These are phyloP conservation scores for Trichacis sp. DNA, from an alignment of 2,888 invertebrate genomes.

Conservation along the genomic window DNA sequence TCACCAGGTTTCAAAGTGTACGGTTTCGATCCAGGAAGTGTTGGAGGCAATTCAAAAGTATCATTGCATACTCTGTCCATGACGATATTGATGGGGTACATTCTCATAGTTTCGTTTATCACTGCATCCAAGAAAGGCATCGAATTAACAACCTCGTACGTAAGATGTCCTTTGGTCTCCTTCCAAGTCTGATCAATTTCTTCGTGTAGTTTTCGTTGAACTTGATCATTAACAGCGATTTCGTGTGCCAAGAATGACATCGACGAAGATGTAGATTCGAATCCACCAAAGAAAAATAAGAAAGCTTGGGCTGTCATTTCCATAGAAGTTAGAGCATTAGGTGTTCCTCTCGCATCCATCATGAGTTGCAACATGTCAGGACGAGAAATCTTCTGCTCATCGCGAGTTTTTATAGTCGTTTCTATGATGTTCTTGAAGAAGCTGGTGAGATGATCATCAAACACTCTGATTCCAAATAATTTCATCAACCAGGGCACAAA, in stretches of 20 bases:
- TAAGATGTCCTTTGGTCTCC: constrained; percentile 34
- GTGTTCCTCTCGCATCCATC: constrained; percentile 52
- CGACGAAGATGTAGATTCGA: constrained; percentile 53
- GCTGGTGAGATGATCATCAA: constrained; percentile 13
- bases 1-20: constrained; percentile 48
- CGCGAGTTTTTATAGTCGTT: constrained; percentile 35
- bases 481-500: constrained; percentile 32
- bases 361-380: constrained; percentile 59
- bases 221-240: constrained; percentile 48
- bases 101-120: constrained; percentile 51
- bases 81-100: constrained; percentile 66
- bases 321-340: constrained; percentile 45
- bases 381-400: constrained; percentile 44
- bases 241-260: constrained; percentile 55
- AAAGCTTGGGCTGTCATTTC: constrained; percentile 46
- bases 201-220: constrained; percentile 51
- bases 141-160: constrained; percentile 51
- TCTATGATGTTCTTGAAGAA: constrained; percentile 45
- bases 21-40: constrained; percentile 43
- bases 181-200: constrained; percentile 56
- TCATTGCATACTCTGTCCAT: constrained; percentile 72
- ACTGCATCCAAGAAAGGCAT: constrained; percentile 60
- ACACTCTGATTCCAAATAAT: constrained; percentile 32
- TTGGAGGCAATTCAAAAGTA: constrained; percentile 68
- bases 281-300: constrained; percentile 61